phyloP scores from a whole-genome alignment of 2,113 vertebrate species.

The Engystomops pustulosus region DNA sequence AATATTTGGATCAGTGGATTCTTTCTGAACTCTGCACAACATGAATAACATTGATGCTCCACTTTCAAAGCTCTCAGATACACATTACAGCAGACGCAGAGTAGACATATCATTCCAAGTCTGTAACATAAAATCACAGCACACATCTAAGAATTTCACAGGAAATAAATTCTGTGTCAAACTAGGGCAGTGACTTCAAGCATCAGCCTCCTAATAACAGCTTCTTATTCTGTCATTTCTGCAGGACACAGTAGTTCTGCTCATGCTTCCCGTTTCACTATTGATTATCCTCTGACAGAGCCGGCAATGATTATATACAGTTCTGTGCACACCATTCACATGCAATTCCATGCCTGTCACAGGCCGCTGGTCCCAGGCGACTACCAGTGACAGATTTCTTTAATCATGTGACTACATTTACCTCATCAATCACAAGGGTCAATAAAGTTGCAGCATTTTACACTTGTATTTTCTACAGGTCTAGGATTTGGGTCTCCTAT shows the following conservation, averaged over 20 bases:
- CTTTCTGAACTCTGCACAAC: background rate
- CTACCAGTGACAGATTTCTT: constrained; percentile 39
- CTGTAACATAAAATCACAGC: constrained; percentile 2
- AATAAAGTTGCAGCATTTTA: constrained; percentile 18
- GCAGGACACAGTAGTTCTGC: background rate
- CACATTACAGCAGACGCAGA: background rate
- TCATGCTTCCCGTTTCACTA: constrained; percentile 15
- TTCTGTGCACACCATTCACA: background rate
- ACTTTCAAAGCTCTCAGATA: background rate
- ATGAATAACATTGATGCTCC: background rate
- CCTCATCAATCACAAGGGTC: constrained; percentile 38
- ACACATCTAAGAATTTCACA: constrained; percentile 3
- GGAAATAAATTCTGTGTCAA: constrained; percentile 24
- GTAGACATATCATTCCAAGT: background rate
- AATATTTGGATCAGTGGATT: background rate
- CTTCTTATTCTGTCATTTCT: constrained; percentile 29
- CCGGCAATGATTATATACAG: constrained; percentile 23
- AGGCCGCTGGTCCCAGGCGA: constrained; percentile 1
- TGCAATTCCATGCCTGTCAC: constrained; percentile 31
- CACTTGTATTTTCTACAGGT: constrained; percentile 1
- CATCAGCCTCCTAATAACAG: background rate
- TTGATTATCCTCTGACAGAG: constrained; percentile 26
- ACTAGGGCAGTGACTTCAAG: background rate
- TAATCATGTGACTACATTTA: constrained; percentile 25
- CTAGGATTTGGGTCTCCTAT: background rate